phyloP scores from a whole-genome alignment of 2,113 vertebrate genomes.

The pig (Sus scrofa) region DNA sequence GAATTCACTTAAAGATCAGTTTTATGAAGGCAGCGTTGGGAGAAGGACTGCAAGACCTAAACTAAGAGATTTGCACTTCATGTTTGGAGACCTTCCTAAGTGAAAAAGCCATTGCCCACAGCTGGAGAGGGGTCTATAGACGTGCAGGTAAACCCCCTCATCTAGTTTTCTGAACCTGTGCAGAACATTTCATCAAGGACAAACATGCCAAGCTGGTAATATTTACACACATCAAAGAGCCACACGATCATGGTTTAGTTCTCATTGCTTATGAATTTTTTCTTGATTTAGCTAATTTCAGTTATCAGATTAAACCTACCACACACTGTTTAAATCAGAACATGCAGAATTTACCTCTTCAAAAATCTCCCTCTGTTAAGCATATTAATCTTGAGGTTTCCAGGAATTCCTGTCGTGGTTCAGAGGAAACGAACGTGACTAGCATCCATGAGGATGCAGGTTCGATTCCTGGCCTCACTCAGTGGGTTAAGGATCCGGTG shows the following conservation, averaged over 20 bases:
- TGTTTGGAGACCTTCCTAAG: background rate
- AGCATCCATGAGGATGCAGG: too few species aligned
- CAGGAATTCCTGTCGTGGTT: too few species aligned
- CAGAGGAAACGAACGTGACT: too few species aligned
- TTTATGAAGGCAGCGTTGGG: background rate
- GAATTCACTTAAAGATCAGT: background rate
- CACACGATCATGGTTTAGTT: background rate
- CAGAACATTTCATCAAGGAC: background rate
- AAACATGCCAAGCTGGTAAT: background rate
- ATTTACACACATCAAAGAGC: background rate
- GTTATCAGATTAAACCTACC: background rate
- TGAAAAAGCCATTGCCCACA: background rate
- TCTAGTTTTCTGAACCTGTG: background rate
- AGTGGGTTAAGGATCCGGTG: too few species aligned
- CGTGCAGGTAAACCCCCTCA: background rate
- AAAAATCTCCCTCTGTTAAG: background rate
- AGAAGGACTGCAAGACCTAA: background rate
- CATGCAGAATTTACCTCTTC: conserved; percentile 3
- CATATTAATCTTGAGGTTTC: too few species aligned
- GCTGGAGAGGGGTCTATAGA: background rate
- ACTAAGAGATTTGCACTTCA: background rate
- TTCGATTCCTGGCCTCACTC: too few species aligned
- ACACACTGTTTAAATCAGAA: background rate
- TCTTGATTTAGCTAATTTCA: background rate
- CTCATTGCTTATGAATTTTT: background rate